phyloP scores from a whole-genome alignment of 2,113 vertebrate species.

The Reinhardtius hippoglossoides region DNA sequence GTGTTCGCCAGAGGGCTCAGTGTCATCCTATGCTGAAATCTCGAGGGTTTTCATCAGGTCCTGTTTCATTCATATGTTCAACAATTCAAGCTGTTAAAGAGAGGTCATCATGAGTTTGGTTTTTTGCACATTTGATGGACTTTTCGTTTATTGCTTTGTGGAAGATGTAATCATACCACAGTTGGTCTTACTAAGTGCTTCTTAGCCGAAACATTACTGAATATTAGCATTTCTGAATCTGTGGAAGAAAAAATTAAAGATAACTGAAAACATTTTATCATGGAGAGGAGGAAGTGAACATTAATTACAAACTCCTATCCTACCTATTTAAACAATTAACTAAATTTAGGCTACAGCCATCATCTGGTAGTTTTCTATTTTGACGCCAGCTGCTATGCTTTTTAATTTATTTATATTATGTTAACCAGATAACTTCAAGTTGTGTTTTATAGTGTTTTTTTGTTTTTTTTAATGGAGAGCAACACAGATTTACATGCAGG shows the following conservation, averaged over 20 bases:
- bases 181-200: background rate
- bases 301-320: no score
- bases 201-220: background rate
- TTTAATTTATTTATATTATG: no score
- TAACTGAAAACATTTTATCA: no score
- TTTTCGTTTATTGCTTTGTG: background rate
- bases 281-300: no score
- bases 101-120: background rate
- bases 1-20: slow-evolving; percentile 12
- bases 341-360: no score
- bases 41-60: slow-evolving; percentile 24
- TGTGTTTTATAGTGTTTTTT: no score
- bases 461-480: slow-evolving; percentile 11
- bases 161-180: background rate
- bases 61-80: background rate
- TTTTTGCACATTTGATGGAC: slow-evolving; percentile 2
- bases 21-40: slow-evolving; percentile 21
- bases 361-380: no score
- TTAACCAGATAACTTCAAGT: no score
- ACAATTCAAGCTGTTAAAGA: background rate
- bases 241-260: no score
- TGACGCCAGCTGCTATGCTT: no score
- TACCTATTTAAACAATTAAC: no score
- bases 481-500: slow-evolving; percentile 20
- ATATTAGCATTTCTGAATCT: no score